phyloP scores from a whole-genome alignment of 2,113 vertebrate species.

The Brienomyrus longianalis region DNA sequence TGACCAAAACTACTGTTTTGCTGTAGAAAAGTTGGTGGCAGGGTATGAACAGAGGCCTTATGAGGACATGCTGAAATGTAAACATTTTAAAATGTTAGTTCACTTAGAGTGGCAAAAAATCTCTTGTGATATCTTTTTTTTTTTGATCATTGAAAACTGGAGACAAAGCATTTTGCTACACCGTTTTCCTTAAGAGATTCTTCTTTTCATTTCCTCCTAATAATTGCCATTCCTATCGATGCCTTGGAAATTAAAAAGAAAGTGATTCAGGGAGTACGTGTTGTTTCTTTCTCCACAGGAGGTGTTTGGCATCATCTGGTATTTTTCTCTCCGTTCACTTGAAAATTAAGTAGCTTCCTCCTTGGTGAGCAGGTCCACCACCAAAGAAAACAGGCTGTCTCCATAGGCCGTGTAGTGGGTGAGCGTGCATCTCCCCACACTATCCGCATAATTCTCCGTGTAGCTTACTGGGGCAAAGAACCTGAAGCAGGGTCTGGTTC shows the following conservation, averaged over 20 bases:
- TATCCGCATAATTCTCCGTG: background rate
- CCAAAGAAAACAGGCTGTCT: conserved; percentile 22
- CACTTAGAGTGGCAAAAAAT: background rate
- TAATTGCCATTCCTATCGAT: conserved; percentile 33
- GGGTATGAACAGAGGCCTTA: conserved; percentile 22
- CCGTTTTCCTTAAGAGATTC: background rate
- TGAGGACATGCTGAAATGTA: conserved; percentile 15
- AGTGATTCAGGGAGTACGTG: conserved; percentile 30
- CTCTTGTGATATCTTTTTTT: conserved; percentile 21
- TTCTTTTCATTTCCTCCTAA: conserved; percentile 10
- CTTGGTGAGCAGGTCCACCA: conserved; percentile 20
- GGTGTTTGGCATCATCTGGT: background rate
- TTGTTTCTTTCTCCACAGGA: background rate
- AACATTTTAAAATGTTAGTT: background rate
- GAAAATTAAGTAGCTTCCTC: background rate
- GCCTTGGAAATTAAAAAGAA: conserved; percentile 47
- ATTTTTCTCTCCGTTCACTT: background rate
- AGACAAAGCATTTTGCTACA: background rate
- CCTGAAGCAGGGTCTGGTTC: conserved; percentile 6
- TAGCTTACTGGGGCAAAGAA: conserved; percentile 6
- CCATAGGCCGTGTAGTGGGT: conserved; percentile 18
- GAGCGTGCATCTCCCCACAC: conserved; percentile 21
- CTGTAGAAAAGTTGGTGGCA: conserved; percentile 15
- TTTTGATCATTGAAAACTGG: background rate
- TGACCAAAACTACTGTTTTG: conserved; percentile 50